Percentiles rank a stretch among this genome's conserved stretches.
phyloP scores from a whole-genome alignment of 2,797 vertebrate species.

The Rhinella marina region DNA sequence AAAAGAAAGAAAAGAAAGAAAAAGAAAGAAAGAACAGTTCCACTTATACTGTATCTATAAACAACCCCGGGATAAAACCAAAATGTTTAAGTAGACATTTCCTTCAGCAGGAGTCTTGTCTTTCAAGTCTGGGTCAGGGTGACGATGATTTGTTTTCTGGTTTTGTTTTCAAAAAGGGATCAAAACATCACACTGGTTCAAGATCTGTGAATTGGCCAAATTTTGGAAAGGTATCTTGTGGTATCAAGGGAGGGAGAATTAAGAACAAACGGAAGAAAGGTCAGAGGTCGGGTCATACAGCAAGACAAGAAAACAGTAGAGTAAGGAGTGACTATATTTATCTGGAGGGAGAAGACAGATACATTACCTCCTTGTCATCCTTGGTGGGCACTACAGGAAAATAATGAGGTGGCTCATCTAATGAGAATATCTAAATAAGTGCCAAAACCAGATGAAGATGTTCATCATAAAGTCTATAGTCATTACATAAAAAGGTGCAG shows the following conservation, averaged over 20 bases:
- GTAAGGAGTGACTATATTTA: conserved; percentile 53
- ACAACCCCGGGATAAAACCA: conserved; percentile 1
- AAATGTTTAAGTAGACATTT: conserved; percentile 76
- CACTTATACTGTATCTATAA: neutral
- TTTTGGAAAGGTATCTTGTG: conserved; percentile 32
- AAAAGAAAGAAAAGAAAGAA: neutral
- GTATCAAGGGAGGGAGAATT: conserved; percentile 59
- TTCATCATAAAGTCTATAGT: neutral
- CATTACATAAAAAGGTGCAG: too few relatives aligned
- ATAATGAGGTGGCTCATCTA: conserved; percentile 1
- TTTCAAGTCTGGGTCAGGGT: conserved; percentile 73
- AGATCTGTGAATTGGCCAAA: conserved; percentile 45
- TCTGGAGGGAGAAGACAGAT: conserved; percentile 34
- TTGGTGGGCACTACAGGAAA: conserved; percentile 36
- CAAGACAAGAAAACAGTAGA: conserved; percentile 56
- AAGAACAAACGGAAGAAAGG: conserved; percentile 62
- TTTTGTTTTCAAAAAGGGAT: conserved; percentile 72
- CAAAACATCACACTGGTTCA: conserved; percentile 59
- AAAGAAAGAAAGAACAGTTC: neutral
- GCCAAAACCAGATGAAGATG: neutral
- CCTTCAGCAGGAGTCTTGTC: conserved; percentile 81
- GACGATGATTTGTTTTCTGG: conserved; percentile 74
- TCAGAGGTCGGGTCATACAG: conserved; percentile 57
- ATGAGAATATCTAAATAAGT: neutral
- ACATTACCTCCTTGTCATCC: conserved; percentile 42